phyloP scores from a whole-genome alignment of 1,140 invertebrate species.

The Penaeus japonicus region DNA sequence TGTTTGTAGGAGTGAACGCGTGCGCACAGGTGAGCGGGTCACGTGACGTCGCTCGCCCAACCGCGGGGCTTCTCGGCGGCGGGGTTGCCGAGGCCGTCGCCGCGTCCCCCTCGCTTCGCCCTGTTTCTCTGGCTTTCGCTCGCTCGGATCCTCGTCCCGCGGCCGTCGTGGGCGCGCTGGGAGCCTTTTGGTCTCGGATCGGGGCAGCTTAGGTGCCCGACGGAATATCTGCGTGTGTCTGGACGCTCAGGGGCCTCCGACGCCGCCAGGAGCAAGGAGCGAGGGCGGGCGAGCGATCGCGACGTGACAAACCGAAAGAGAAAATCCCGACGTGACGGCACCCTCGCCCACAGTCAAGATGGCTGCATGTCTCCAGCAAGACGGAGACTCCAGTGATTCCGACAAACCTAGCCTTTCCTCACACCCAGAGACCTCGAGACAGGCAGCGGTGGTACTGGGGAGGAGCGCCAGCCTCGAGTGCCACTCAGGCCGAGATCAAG shows the following conservation, averaged over 20 bases:
- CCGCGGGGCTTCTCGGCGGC: conserved; percentile 1
- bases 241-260: neutral
- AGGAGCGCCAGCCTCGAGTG: conserved; percentile 16
- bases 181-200: too few species aligned
- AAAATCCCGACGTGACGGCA: conserved; percentile 32
- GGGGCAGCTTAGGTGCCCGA: too few species aligned
- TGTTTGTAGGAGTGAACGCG: conserved; percentile 39
- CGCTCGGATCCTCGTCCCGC: neutral
- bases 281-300: neutral
- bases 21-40: conserved; percentile 51
- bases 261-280: neutral
- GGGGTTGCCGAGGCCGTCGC: neutral
- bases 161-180: too few species aligned
- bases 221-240: too few species aligned
- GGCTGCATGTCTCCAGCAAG: conserved; percentile 50
- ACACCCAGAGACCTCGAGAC: conserved; percentile 19
- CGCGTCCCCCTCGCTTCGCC: neutral
- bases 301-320: neutral
- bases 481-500: conserved; percentile 33
- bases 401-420: conserved; percentile 25
- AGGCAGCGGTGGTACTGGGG: conserved; percentile 15
- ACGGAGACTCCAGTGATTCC: conserved; percentile 46
- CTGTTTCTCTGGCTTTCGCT: neutral
- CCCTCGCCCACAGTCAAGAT: conserved; percentile 47
- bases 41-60: conserved; percentile 6